phyloP scores from a whole-genome alignment of 30 jellyfish, hydroid and myxozoan species.

The Aurelia coerulea region DNA sequence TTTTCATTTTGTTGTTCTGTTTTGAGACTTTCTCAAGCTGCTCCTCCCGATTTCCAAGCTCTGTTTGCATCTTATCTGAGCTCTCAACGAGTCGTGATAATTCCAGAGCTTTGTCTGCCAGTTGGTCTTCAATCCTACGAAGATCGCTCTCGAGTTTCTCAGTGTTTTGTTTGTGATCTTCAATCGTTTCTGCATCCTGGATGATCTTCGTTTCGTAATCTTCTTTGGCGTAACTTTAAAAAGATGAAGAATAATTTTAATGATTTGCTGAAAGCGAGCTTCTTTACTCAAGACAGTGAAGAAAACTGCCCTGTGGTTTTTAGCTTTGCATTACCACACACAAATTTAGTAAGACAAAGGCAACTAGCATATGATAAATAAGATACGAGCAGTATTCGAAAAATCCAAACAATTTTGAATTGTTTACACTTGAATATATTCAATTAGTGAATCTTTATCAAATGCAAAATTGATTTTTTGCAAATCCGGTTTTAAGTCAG shows the following conservation, averaged over 20 bases:
- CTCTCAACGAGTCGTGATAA: conserved; percentile 25
- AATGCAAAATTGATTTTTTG: too few species aligned
- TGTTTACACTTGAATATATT: too few species aligned
- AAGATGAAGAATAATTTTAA: background rate
- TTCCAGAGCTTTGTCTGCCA: conserved; percentile 45
- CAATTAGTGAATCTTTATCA: too few species aligned
- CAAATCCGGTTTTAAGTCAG: too few species aligned
- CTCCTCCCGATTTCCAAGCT: conserved; percentile 42
- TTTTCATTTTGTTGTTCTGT: conserved; percentile 50
- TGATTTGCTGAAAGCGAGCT: too few species aligned
- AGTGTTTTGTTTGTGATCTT: background rate
- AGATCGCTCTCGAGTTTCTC: conserved; percentile 47
- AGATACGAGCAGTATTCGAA: too few species aligned
- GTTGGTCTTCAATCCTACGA: conserved; percentile 14
- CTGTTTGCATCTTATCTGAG: conserved; percentile 21
- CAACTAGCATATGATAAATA: too few species aligned
- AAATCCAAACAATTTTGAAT: too few species aligned
- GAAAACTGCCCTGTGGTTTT: too few species aligned
- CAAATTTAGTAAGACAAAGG: too few species aligned
- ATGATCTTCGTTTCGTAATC: conserved; percentile 1
- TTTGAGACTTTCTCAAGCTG: conserved; percentile 43
- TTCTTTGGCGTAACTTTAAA: conserved; percentile 29
- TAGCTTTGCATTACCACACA: too few species aligned
- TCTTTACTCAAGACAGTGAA: too few species aligned
- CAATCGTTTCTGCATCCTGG: conserved; percentile 34